phyloP scores from a whole-genome alignment of 2,888 invertebrate species.

The Hyles lineata region DNA sequence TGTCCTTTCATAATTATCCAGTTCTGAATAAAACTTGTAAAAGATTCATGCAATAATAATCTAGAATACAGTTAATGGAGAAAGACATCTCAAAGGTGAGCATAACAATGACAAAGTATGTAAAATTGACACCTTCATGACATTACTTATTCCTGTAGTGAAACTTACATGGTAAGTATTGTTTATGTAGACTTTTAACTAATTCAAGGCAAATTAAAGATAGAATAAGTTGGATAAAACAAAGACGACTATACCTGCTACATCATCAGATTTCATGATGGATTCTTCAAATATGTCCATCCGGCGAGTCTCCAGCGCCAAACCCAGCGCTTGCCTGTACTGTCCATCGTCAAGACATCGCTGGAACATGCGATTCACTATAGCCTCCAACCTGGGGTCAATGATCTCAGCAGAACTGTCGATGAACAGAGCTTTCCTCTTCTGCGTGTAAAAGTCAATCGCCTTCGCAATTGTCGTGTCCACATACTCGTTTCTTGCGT shows the following conservation, averaged over 20 bases:
- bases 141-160: too few species aligned
- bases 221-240: background rate
- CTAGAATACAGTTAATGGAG: too few species aligned
- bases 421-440: slow-evolving; percentile 90
- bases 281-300: slow-evolving; percentile 98
- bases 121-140: too few species aligned
- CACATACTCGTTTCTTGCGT: slow-evolving; percentile 96
- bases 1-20: too few species aligned
- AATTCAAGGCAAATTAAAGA: background rate
- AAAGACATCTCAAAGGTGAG: too few species aligned
- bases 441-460: slow-evolving; percentile 97
- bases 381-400: slow-evolving; percentile 93
- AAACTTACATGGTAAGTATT: too few species aligned
- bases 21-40: too few species aligned
- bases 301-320: slow-evolving; percentile 97
- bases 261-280: slow-evolving; percentile 96
- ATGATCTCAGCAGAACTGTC: slow-evolving; percentile 88
- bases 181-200: too few species aligned
- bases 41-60: too few species aligned
- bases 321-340: slow-evolving; percentile 97
- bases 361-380: slow-evolving; percentile 99
- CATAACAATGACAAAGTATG: too few species aligned
- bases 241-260: slow-evolving; percentile 80
- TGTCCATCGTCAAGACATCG: slow-evolving; percentile 97
- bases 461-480: slow-evolving; percentile 99